Base-by-base conservation (phyloP, 1,140 invertebrate species). In the Tigriopus japonicus region DNA sequence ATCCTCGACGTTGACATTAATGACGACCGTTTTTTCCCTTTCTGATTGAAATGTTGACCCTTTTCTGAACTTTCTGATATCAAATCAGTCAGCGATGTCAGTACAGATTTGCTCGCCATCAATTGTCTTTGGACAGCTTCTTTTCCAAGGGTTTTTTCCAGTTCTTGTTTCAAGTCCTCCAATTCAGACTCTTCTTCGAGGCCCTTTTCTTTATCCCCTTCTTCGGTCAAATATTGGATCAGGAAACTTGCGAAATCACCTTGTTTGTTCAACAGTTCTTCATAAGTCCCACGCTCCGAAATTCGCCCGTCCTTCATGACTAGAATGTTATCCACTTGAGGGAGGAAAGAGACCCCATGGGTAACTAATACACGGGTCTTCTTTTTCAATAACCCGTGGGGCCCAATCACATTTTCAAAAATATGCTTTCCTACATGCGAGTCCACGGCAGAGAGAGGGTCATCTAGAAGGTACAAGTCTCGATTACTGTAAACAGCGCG, bases 401-500 rank as follows among this genome's bases (percentile, higher is more conserved):
- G 82, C 51, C 87, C 86, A 52, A 87, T 80, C 42, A 88, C 82
- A 68, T 91, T 82, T 64, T 96, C 89, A 70, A 97, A 96, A 62
- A 97, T 93, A 69, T 95, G 89, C 72, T 88, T 89, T 10, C 88
- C 87, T 15, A 97, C 92, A 71, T 96, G 90, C 42, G 85, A 82
- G 71, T 97, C 69, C 10, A 71, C 69, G 9, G 92, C 90, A 68
- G 88, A 91, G 14, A 98, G 75, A 1, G 92, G 91, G 79, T 97
- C 92, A 70, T 98, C 93, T 64, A 97, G 72, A 66, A 88, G 81
- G 71, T 92, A 93, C 52, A 92, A 76, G 68, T 96, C 88, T 1
- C 85, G 79, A 70, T 92, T 80, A 65, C 78, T 82, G 69, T 95
- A 97, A 17, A 95, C 85, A 23, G 92, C 89, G 67, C 93, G 76